A percentile compares a stretch with the other conserved stretches of the same genome.
These are phyloP conservation scores for Passerina amoena DNA, from an alignment of 2,113 vertebrate genomes.

Conservation along the genomic window DNA sequence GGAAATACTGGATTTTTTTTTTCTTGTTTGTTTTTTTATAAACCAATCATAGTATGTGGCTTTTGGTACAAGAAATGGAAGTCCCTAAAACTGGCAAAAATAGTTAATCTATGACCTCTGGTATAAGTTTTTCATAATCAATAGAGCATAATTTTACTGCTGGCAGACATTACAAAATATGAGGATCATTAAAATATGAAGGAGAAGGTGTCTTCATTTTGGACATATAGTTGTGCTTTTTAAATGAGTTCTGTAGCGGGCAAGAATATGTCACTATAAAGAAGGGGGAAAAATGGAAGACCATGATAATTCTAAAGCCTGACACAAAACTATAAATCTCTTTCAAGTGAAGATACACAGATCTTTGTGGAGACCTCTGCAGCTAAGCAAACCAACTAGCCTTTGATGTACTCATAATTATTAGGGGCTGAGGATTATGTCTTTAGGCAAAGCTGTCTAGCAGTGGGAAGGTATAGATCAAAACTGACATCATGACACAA, in stretches of 20 bases:
- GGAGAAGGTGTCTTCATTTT: not conserved
- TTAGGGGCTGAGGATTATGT: constrained; percentile 64
- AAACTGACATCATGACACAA: constrained; percentile 68
- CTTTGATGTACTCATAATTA: constrained; percentile 75
- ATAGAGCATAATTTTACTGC: not conserved
- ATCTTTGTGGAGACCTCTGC: constrained; percentile 44
- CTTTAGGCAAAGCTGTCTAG: constrained; percentile 70
- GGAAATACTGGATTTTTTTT: not conserved
- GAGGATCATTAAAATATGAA: not conserved
- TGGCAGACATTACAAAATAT: not conserved
- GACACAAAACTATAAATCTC: constrained; percentile 49
- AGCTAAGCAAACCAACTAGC: constrained; percentile 64
- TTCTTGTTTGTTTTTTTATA: not conserved
- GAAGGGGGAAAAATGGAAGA: not conserved
- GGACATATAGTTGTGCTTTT: not conserved
- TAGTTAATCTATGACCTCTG: not conserved
- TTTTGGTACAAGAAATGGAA: not conserved
- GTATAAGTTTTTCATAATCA: not conserved
- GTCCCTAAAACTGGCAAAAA: not conserved
- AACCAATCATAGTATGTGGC: not conserved
- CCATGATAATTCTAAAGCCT: constrained; percentile 27
- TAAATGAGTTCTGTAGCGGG: not conserved
- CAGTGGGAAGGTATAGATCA: constrained; percentile 70
- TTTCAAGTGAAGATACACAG: constrained; percentile 60
- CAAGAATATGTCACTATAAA: not conserved